These are phyloP conservation scores for Leptinotarsa rubiginosa DNA, from an alignment of 2,888 invertebrate genomes.

Conservation along the genomic window DNA sequence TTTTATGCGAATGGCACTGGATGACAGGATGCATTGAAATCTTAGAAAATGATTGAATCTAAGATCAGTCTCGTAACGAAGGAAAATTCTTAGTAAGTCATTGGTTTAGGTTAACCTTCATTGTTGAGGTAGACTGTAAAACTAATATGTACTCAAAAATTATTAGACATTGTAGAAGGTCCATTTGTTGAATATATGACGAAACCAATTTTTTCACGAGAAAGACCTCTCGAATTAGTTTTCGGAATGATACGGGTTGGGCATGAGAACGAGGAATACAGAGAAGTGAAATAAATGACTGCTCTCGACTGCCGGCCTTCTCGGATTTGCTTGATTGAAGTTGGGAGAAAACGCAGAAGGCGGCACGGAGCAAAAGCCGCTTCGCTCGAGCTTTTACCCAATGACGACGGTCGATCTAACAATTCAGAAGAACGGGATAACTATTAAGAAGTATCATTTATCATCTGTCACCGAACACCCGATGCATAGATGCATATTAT, in stretches of 20 bases:
- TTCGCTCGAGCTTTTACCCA: constrained; percentile 60
- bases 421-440: constrained; percentile 64
- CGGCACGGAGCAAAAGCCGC: constrained; percentile 53
- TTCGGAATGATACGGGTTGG: constrained; percentile 26
- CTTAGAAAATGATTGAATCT: too few species aligned
- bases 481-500: constrained; percentile 54
- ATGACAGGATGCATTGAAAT: too few species aligned
- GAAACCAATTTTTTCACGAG: too few species aligned
- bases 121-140: too few species aligned
- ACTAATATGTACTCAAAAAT: too few species aligned
- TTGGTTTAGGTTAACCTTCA: too few species aligned
- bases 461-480: constrained; percentile 63
- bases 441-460: constrained; percentile 66
- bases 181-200: too few species aligned
- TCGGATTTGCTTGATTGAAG: constrained; percentile 58
- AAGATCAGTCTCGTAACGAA: too few species aligned
- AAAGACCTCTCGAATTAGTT: background rate
- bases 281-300: constrained; percentile 22
- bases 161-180: too few species aligned
- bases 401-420: constrained; percentile 63
- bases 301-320: constrained; percentile 25
- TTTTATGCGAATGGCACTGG: too few species aligned
- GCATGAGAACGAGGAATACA: constrained; percentile 11
- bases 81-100: too few species aligned
- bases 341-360: constrained; percentile 49